Evolutionary conservation across 1,140 invertebrate genomes (phyloP).

Genomic region (Zaprionus africanus): DNA sequence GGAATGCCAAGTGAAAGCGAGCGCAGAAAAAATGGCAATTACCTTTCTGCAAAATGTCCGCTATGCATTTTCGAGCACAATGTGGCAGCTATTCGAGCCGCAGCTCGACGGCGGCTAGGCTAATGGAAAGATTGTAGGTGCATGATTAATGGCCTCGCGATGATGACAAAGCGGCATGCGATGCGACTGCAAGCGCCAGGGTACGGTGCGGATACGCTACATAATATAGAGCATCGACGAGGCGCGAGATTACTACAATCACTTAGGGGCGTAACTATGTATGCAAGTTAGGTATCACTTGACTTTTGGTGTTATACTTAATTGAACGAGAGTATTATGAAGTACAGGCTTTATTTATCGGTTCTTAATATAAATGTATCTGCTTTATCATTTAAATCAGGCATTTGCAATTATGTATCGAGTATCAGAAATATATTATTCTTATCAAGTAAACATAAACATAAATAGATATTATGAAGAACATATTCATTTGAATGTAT

Average conservation of each 20-base stretch:
- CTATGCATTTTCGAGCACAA: conserved; percentile 60
- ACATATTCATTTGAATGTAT: too few species aligned
- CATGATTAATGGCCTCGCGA: conserved; percentile 63
- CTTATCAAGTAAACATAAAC: too few species aligned
- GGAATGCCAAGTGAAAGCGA: conserved; percentile 26
- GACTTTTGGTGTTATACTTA: neutral
- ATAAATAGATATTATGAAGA: too few species aligned
- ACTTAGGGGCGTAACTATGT: neutral
- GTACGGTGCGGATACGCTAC: neutral
- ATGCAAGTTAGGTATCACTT: neutral
- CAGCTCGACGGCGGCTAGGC: conserved; percentile 44
- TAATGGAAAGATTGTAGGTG: conserved; percentile 66
- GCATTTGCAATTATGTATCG: too few species aligned
- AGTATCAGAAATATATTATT: too few species aligned
- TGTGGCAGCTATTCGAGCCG: conserved; percentile 65
- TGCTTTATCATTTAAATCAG: too few species aligned
- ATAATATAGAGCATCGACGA: neutral
- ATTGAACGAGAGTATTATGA: neutral
- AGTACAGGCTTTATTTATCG: too few species aligned
- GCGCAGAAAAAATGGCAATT: conserved; percentile 50
- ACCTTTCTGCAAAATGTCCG: conserved; percentile 36
- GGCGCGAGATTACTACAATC: neutral
- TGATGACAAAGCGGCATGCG: conserved; percentile 68
- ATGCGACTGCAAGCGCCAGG: conserved; percentile 13
- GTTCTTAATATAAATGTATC: too few species aligned